These are phyloP conservation scores for Agonopterix subpropinquella DNA, from an alignment of 2,888 invertebrate species.

Conservation along the genomic window DNA sequence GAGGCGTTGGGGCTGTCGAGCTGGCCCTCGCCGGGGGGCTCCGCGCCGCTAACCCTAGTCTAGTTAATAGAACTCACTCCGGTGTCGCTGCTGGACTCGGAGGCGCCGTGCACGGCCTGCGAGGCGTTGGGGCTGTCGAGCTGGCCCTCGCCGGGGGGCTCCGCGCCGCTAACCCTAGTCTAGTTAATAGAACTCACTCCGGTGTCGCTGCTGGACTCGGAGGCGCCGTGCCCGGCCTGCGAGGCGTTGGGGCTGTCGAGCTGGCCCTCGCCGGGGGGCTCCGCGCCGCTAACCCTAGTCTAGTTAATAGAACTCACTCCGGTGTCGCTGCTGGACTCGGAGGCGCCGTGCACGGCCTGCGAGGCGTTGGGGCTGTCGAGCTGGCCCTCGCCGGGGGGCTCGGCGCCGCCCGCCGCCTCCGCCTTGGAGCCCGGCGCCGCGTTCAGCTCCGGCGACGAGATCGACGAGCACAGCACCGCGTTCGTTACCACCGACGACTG, in stretches of 20 bases:
- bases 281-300: neutral
- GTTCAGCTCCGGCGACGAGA: conserved; percentile 67
- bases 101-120: conserved; percentile 25
- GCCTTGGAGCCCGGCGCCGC: conserved; percentile 15
- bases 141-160: too few relatives aligned
- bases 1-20: conserved; percentile 15
- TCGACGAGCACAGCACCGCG: conserved; percentile 48
- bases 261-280: conserved; percentile 13
- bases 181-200: conserved; percentile 36
- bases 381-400: conserved; percentile 13
- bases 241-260: conserved; percentile 15
- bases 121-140: conserved; percentile 15
- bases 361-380: conserved; percentile 15
- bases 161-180: too few relatives aligned
- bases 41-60: too few relatives aligned
- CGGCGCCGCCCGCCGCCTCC: conserved; percentile 1
- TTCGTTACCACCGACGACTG: conserved; percentile 19
- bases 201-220: conserved; percentile 64
- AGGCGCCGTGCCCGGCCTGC: conserved; percentile 25
- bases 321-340: conserved; percentile 64
- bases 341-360: conserved; percentile 25
- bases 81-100: conserved; percentile 64
- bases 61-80: conserved; percentile 35
- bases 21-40: too few relatives aligned
- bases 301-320: conserved; percentile 36